Evolutionary conservation across 2,113 vertebrate species (phyloP), one percentile per base, ranked within the genome.

Genomic region (Orientallactaga bullata): DNA sequence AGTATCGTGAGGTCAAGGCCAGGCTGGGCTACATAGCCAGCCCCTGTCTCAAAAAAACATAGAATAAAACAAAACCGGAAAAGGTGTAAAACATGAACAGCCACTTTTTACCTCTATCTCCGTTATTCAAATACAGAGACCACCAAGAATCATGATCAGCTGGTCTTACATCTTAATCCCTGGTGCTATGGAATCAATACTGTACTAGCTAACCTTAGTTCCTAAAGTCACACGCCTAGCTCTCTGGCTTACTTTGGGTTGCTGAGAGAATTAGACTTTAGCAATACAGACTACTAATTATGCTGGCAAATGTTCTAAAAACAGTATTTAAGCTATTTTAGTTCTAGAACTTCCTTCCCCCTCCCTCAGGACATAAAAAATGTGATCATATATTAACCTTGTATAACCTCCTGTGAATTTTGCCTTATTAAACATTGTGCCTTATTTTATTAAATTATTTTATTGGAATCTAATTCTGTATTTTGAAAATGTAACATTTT

Each of bases 221-320:
- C 58, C 58, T 90, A 81, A 95, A 78, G n/a, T 32, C 55, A 24
- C 73, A 82, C 7, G 12, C 83, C 66, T 91, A 89, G 77, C 32
- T 90, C 76, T 92, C 21, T 16, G 10, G 55, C 63, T 93, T 68
- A 88, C 47, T 87, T 74, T 65, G n/a, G 28, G 7, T 55, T 55
- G 55, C 55, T 55, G 55, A 47, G 42, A 47, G 42, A 47, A 47
- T 47, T 8, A 47, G 42, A 88, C 61, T 93, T 79, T 61, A 78
- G n/a, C 58, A 92, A 61, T 81, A 93, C 82, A 93, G 84, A 78
- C 61, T 66, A 61, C 35, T 47, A 72, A 81, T n/a, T n/a, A n/a
- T n/a, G n/a, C n/a, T n/a, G n/a, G n/a, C n/a, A n/a, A n/a, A n/a
- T n/a, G n/a, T n/a, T n/a, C n/a, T n/a, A n/a, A n/a, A n/a, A n/a